Percentiles rank a stretch among this genome's conserved stretches.
Conservation (phyloP, 2,888 invertebrate genomes). For the Leptinotarsa peninsularis region DNA sequence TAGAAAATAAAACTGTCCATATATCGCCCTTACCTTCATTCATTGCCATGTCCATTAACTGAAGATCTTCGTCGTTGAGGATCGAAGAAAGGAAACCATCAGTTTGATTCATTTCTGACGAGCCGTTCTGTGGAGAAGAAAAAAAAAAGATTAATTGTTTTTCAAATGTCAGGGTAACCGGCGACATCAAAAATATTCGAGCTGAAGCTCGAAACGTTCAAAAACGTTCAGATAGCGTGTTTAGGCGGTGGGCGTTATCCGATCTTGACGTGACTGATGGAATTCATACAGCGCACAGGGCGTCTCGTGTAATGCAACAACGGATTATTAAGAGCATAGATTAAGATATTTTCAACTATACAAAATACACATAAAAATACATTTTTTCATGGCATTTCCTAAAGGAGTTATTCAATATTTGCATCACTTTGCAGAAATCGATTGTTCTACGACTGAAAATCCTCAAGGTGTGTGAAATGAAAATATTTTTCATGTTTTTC, state of each 20-base stretch:
- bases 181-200: constrained; percentile 36
- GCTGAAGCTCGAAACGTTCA: constrained; percentile 34
- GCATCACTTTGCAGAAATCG: too few relatives aligned
- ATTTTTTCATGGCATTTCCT: too few relatives aligned
- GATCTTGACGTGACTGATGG: constrained; percentile 4
- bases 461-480: too few relatives aligned
- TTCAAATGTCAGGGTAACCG: constrained; percentile 33
- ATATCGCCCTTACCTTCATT: constrained; percentile 78
- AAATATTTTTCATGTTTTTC: too few relatives aligned
- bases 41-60: constrained; percentile 93
- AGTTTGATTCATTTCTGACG: constrained; percentile 78
- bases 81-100: constrained; percentile 91
- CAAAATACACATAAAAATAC: too few relatives aligned
- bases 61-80: constrained; percentile 88
- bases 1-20: background rate
- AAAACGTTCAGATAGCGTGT: constrained; percentile 29
- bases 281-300: background rate
- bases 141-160: constrained; percentile 41
- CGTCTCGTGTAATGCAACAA: background rate
- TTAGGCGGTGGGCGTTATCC: constrained; percentile 9
- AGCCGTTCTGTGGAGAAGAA: constrained; percentile 67
- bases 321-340: too few relatives aligned
- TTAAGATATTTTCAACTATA: too few relatives aligned
- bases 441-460: too few relatives aligned
- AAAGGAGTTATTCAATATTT: too few relatives aligned